Evolutionary conservation across 2,113 vertebrate genomes (phyloP), one percentile per base, ranked within the genome.

Genomic region (Butastur rufipennis): DNA sequence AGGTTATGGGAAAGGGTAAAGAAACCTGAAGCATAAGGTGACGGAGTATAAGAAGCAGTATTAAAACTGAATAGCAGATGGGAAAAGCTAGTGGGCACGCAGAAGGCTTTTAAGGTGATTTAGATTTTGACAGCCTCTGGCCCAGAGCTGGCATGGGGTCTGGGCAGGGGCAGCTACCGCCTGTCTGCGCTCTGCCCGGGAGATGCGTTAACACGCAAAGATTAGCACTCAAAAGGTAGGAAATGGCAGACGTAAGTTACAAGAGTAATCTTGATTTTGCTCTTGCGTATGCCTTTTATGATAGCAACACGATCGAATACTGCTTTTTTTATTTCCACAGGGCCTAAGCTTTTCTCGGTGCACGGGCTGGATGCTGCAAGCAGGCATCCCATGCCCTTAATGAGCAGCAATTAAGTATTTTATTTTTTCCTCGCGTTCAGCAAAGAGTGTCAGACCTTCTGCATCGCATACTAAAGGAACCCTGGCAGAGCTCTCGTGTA

Each of bases 401-500:
- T 8, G 34, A 88, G 31, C 1, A 0, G 38, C 38, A 81, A 66
- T 71, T 79, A 78, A 67, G 7, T 32, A 18, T 38, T 90, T 34
- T 3, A 4, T 52, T 59, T 94, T 56, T 14, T 12, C 31, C 65
- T 45, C 16, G 38, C 11, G 12, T 50, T 84, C 52, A 29, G 7
- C 2, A 8, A 81, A 32, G 31, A 66, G 50, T 0, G 0, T 18
- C 1, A 0, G 6, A 11, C 3, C 43, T 52, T 38, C 50, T 14
- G 27, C 42, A 31, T 5, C 0, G 0, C 0, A 0, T 18, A 8
- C 34, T 27, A 9, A 10, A 56, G 21, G 31, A 68, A 6, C 31
- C 25, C 55, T 6, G 16, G 53, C 0, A 0, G 13, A 36, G 31
- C 12, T 48, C 34, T 18, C 2, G 0, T 20, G 1, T 12, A 26